phyloP scores from a whole-genome alignment of 1,140 invertebrate genomes.

The Heliothis virescens region DNA sequence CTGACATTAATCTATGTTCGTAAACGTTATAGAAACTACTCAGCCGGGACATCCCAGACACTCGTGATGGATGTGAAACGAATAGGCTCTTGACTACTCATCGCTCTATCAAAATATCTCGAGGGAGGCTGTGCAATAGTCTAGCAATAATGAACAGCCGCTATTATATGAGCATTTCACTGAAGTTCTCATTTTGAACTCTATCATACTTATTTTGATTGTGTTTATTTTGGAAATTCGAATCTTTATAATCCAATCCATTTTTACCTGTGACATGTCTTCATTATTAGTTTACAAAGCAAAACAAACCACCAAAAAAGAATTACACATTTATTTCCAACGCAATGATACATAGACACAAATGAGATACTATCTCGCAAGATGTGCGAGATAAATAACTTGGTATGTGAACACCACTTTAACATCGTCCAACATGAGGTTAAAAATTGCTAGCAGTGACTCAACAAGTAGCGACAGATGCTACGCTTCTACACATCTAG shows the following conservation, averaged over 20 bases:
- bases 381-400: conserved; percentile 9
- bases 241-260: no score
- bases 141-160: conserved; percentile 33
- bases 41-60: conserved; percentile 35
- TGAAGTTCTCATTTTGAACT: conserved; percentile 10
- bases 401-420: conserved; percentile 3
- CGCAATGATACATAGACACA: neutral
- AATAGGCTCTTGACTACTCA: conserved; percentile 52
- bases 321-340: neutral
- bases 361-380: neutral
- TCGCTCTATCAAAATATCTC: conserved; percentile 52
- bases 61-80: conserved; percentile 56
- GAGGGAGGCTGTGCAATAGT: conserved; percentile 34
- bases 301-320: no score
- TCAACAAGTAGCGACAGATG: conserved; percentile 40
- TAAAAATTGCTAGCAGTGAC: conserved; percentile 19
- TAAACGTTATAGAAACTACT: conserved; percentile 48
- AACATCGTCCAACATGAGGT: conserved; percentile 1
- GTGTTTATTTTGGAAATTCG: no score
- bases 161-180: conserved; percentile 1
- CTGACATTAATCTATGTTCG: conserved; percentile 38
- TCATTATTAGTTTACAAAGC: no score
- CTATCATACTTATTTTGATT: neutral
- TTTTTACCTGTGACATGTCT: no score
- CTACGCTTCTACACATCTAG: neutral